Evolutionary conservation across 30 jellyfish, hydroid and myxozoan genomes (phyloP), one percentile per base, ranked within the genome.

Genomic region (Calvadosia cruxmelitensis): DNA sequence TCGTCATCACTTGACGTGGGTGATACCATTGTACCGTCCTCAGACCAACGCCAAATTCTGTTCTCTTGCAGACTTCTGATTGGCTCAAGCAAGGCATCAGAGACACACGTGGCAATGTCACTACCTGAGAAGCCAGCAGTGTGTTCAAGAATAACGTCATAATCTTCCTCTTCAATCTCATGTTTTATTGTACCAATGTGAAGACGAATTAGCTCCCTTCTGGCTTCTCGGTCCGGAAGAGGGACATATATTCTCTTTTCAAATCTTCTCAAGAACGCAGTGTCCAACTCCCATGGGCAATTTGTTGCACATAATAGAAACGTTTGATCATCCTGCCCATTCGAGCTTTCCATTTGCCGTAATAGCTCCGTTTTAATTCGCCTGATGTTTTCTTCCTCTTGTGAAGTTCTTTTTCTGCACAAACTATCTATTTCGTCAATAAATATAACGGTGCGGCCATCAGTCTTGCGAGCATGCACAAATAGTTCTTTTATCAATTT

Each of bases 51-150:
- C 98, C 98, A 89, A 64, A 26, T 72, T 31, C 13, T 64, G 2
- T 86, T 52, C 25, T 27, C 52, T 27, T 73, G 81, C 30, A 89
- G 51, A 20, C 81, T 95, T 35, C 98, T 63, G 31, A 89, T 77
- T 13, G 98, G 98, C 75, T 81, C 95, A 29, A 89, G 53, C 63
- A 76, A 34, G 13, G 98, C 98, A 68, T 89, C 98, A 0, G 98
- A 77, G 5, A 80, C 80, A 67, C 98, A 89, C 0, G 95, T 89
- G 29, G 98, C 73, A 16, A 89, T 10, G 52, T 89, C 98, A 49
- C 98, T 89, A 12, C 98, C 98, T 1, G 98, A 89, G 75, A 78
- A 89, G 0, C 98, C 98, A 2, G 71, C 93, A n/a, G 95, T 77
- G 12, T 12, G 35, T n/a, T 72, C 85, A 31, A 89, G 57, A 2